These are phyloP conservation scores for Crotalus viridis DNA, from an alignment of 2,113 vertebrate species.

Conservation along the genomic window DNA sequence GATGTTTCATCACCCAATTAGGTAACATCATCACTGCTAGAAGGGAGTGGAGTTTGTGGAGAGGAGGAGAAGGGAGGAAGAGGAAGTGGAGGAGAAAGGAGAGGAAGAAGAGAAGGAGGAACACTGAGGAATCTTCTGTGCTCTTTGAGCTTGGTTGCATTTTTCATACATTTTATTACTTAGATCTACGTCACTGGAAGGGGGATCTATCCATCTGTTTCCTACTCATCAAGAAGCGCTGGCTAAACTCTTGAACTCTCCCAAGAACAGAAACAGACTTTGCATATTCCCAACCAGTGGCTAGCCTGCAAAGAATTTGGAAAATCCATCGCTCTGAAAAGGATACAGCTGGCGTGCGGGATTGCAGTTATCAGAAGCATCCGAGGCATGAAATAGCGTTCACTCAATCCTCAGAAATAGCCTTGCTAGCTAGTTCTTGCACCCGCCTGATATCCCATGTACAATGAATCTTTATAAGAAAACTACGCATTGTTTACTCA, in stretches of 20 bases:
- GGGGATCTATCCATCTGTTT: not conserved
- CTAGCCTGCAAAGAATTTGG: not conserved
- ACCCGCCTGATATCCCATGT: not conserved
- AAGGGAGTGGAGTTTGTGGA: too few relatives aligned
- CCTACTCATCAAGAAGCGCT: not conserved
- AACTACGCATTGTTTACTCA: not conserved
- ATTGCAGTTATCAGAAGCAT: not conserved
- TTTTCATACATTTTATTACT: too few relatives aligned
- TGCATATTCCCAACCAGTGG: not conserved
- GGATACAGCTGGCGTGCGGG: not conserved
- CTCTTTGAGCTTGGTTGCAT: too few relatives aligned
- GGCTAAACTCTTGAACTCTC: not conserved
- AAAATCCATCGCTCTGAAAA: not conserved
- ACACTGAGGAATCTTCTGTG: too few relatives aligned
- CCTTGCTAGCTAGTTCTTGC: not conserved
- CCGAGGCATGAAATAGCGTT: not conserved
- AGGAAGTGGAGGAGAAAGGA: too few relatives aligned
- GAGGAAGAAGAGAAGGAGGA: too few relatives aligned
- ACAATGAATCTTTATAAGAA: not conserved
- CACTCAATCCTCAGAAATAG: not conserved
- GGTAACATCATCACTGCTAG: too few relatives aligned
- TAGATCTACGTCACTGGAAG: not conserved
- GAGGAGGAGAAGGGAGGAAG: too few relatives aligned
- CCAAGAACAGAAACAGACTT: not conserved
- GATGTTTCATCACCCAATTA: too few relatives aligned